Base-by-base conservation (phyloP, 1,140 invertebrate species). In the Lasioglossum baleicum region DNA sequence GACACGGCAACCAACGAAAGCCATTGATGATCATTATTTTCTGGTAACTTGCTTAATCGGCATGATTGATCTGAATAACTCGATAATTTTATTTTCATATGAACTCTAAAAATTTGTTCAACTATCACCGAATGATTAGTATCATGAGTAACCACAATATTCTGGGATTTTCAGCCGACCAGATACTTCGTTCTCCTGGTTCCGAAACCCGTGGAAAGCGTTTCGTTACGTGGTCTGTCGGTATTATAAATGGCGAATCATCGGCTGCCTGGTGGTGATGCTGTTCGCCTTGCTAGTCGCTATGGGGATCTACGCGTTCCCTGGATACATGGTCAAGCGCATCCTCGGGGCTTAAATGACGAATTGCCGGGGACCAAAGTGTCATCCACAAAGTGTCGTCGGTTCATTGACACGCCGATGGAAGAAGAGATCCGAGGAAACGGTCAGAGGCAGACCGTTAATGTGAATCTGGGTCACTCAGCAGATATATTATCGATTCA, bases 131-230 rank as follows among this genome's bases (percentile, higher is more conserved):
- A 26, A 26, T 26, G 35, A 35, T 35, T 35, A 5, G 35, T 35
- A 35, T 35, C 35, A 35, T 5, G 61, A 40, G 22, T 17, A 74
- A 15, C 17, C 3, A 13, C 63, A 22, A 8, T 35, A 31, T 53
- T 15, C 11, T 20, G 31, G 58, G 4, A 73, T 87, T 92, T 93
- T 66, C 87, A 95, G 95, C 22, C 94, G 95, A 15, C 94, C 95
- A 17, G 94, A 95, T 76, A 94, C 94, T 8, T 95, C 95, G 8
- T 95, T 95, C 80, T 94, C 94, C 75, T 95, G 94, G 91, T 92
- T 95, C 79, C 93, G 90, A 48, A 94, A 95, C 91, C 95, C 95
- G 1, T 92, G 94, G 86, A 95, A 94, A 89, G 93, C 94, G 20
- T 92, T 92, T 42, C 92, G 92, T 40, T 92, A 93, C 83, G 93